Base-by-base conservation (phyloP, 2,797 vertebrate genomes). In the Galago senegalensis region DNA sequence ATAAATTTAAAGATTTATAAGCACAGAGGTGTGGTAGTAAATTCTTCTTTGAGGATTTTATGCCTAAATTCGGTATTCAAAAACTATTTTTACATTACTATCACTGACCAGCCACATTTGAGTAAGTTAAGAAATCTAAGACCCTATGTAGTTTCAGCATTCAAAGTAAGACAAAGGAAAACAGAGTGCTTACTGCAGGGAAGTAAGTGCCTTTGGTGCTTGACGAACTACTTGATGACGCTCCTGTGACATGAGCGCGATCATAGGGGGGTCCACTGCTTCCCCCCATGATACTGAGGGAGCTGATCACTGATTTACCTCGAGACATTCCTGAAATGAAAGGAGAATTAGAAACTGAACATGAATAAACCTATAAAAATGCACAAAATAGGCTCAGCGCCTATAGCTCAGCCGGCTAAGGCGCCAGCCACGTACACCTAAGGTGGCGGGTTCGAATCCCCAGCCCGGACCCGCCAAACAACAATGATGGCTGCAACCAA, bases 141-240 rank as follows among this genome's bases (percentile, higher is more conserved):
- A 81, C n/a, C 61, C 43, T 60, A 43, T 43, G 25, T 13, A 61
- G 77, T 88, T 88, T 73, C 60, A 90, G 61, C n/a, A 86, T 81
- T 93, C 53, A 85, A 46, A 90, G 69, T 34, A 61, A 82, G 79
- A 70, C 46, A 79, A 81, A 86, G 46, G 25, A 80, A 95, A 92
- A 89, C 12, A 70, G 94, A 85, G 0, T 82, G 72, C 99, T 99
- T 98, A 99, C 99, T 94, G 99, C 99, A 88, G 99, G 99, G 97
- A 99, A 99, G 98, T 99, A 99, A 60, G 99, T 99, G 96, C 99
- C 99, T 98, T 99, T 99, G 97, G 99, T 99, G 98, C 99, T 99
- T 96, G 99, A 99, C 23, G 99, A 99, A 98, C 99, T 99, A 98
- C 99, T 99, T 96, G 99, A 99, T 1, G 99, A 99, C 0, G 99